phyloP scores from a whole-genome alignment of 2,797 vertebrate genomes.

The Danio jaintianensis region DNA sequence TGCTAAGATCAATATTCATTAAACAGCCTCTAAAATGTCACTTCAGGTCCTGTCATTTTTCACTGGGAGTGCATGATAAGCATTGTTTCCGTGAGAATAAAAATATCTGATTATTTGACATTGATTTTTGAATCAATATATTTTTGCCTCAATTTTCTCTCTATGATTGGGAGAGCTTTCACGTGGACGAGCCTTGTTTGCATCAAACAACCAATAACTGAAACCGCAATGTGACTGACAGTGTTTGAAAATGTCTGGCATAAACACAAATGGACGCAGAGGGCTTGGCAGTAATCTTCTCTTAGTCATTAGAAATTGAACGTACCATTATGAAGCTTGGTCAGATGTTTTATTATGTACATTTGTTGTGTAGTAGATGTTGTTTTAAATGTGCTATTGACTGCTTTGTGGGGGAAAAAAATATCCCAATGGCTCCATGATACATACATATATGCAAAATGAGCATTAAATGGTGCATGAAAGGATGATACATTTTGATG shows the following conservation, averaged over 20 bases:
- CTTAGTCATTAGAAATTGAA: not conserved
- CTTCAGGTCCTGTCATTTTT: not conserved
- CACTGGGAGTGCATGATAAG: not conserved
- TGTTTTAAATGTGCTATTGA: too few relatives aligned
- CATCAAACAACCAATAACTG: not conserved
- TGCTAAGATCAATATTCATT: constrained; percentile 5
- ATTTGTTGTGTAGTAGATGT: not conserved
- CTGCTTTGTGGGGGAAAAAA: not conserved
- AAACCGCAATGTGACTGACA: not conserved
- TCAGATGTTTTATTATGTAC: not conserved
- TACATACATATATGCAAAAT: not conserved
- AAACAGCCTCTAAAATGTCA: not conserved
- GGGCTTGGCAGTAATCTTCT: not conserved
- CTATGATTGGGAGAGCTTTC: not conserved
- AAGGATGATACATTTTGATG: too few relatives aligned
- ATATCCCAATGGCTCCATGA: not conserved
- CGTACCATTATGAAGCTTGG: not conserved
- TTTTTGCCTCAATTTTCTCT: not conserved
- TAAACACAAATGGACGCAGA: not conserved
- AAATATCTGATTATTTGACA: not conserved
- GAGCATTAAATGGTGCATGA: not conserved
- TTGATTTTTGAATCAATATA: not conserved
- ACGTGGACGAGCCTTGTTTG: not conserved
- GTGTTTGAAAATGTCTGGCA: not conserved
- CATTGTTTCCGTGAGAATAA: not conserved